These are phyloP conservation scores for Notamacropus eugenii DNA, from an alignment of 2,797 vertebrate genomes.

Conservation along the genomic window DNA sequence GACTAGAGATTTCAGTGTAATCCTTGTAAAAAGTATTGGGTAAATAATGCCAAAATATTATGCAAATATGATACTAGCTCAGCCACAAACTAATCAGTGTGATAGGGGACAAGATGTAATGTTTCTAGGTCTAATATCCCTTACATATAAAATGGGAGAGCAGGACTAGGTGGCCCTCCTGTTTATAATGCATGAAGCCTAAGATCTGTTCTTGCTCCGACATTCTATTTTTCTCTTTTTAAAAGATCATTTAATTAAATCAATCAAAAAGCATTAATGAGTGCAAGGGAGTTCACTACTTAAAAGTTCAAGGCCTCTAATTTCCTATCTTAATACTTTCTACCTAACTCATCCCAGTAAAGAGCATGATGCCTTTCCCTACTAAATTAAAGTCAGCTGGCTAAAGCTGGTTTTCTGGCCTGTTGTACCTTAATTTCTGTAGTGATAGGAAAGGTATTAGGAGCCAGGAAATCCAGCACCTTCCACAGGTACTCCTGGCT, in stretches of 20 bases:
- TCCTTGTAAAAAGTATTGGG: neutral
- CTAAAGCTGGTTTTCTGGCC: neutral
- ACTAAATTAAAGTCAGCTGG: neutral
- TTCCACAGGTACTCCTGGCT: neutral
- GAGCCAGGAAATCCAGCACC: neutral
- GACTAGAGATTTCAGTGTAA: neutral
- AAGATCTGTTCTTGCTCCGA: neutral
- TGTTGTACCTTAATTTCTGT: neutral
- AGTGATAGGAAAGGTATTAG: neutral
- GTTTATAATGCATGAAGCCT: neutral
- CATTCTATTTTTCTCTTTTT: neutral
- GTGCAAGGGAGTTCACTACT: neutral
- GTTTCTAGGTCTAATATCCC: neutral
- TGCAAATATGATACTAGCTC: neutral
- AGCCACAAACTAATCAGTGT: neutral
- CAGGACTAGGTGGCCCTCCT: neutral
- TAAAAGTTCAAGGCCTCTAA: neutral
- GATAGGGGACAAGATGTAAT: neutral
- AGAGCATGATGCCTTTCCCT: neutral
- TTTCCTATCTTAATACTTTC: neutral
- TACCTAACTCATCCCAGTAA: neutral
- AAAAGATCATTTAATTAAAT: neutral
- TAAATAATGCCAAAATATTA: no score
- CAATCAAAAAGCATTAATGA: neutral
- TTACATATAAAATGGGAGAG: neutral